Base-by-base conservation (phyloP, 2,797 vertebrate genomes). In the Psittacula echo region DNA sequence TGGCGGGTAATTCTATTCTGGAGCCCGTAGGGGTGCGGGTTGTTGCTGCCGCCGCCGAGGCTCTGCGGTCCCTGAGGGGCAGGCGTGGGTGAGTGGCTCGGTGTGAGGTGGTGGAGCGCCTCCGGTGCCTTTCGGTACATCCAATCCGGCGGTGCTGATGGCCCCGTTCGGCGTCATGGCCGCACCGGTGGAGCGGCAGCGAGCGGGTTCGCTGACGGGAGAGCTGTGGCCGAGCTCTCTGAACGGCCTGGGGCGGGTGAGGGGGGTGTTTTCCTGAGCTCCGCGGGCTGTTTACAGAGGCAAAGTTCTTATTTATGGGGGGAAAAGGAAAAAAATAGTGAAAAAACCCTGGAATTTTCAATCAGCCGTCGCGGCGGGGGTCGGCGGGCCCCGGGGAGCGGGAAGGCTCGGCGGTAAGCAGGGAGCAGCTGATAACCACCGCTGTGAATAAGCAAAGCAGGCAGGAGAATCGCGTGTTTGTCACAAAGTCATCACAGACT, bases 381-480 rank as follows among this genome's bases (percentile, higher is more conserved):
- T 32, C 16, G 53, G 53, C 22, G n/a, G 56, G 56, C n/a, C n/a
- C 14, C 56, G 56, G 22, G n/a, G n/a, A 23, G n/a, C 22, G 56
- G n/a, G 22, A 21, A n/a, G 32, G 10, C 29, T 16, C 1, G 11
- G 29, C 3, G 2, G 11, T 2, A 1, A 24, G n/a, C 32, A 5
- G 34, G 4, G 44, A 18, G 9, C 1, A 23, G 41, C 45, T 9
- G n/a, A 2, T 61, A 5, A 15, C 10, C 7, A 27, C 1, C 27
- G 20, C 32, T 5, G 23, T 11, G 37, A 26, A 2, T 3, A 6
- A 24, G 24, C 12, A 1, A 13, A 44, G 32, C 5, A 30, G 30
- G 51, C 44, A 1, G 58, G n/a, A 44, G 13, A 17, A 16, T 11
- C 7, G 5, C 7, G 0, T 10, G 39, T 45, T 37, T 32, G n/a